These are phyloP conservation scores for Acyrthosiphon pisum DNA, from an alignment of 1,140 invertebrate species.

Conservation along the genomic window DNA sequence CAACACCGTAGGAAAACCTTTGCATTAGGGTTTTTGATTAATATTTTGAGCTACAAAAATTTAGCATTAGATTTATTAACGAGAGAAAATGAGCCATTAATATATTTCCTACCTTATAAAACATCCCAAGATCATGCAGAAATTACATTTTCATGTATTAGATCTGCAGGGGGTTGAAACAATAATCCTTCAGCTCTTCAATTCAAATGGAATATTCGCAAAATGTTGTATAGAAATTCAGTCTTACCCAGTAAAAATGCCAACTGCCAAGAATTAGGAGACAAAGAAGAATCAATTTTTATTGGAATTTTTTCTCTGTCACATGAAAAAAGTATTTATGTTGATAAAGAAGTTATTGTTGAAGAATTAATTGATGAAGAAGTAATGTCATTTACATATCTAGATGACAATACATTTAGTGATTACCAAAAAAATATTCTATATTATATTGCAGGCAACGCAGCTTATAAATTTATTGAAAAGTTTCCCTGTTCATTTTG, in stretches of 20 bases:
- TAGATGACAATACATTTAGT: conserved; percentile 10
- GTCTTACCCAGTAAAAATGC: neutral
- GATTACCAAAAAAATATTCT: neutral
- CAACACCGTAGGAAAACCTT: no score
- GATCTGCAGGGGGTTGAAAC: neutral
- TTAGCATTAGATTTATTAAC: neutral
- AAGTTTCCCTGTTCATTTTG: neutral
- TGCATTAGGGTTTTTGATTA: neutral
- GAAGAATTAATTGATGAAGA: no score
- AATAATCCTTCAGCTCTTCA: conserved; percentile 38
- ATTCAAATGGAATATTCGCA: conserved; percentile 7
- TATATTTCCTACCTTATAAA: neutral
- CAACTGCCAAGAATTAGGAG: neutral
- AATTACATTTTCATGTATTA: conserved; percentile 41
- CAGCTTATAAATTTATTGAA: neutral
- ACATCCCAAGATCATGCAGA: neutral
- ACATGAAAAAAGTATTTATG: neutral
- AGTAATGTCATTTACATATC: neutral
- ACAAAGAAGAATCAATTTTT: neutral
- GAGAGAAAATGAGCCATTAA: neutral
- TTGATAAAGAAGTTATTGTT: neutral
- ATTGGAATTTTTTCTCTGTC: neutral
- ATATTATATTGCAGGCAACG: neutral
- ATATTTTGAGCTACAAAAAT: neutral
- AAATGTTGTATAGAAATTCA: conserved; percentile 2